phyloP scores from a whole-genome alignment of 2,888 invertebrate species.

The Patella depressa region DNA sequence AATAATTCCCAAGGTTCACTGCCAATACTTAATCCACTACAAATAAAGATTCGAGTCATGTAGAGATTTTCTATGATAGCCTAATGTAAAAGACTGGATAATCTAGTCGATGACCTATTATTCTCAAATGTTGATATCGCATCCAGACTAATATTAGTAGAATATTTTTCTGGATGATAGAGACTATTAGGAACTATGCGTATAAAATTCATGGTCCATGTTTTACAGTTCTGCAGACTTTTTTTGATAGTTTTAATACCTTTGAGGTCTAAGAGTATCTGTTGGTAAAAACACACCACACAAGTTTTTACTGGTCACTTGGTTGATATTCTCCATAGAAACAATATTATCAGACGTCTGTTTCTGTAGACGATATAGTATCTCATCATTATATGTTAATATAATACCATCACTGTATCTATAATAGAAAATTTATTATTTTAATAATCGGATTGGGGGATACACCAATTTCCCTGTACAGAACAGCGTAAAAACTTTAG shows the following conservation, averaged over 20 bases:
- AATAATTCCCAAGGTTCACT: conserved; percentile 68
- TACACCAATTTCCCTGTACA: background rate
- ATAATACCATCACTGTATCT: conserved; percentile 63
- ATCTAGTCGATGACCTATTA: too few relatives aligned
- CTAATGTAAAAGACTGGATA: too few relatives aligned
- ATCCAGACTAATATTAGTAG: too few relatives aligned
- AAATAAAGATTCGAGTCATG: too few relatives aligned
- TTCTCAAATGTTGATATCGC: too few relatives aligned
- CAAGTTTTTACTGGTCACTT: conserved; percentile 58
- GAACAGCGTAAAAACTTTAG: background rate
- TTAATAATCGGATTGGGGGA: background rate
- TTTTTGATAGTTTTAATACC: conserved; percentile 33
- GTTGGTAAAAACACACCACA: conserved; percentile 63
- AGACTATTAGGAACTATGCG: too few relatives aligned
- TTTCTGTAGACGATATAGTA: conserved; percentile 50
- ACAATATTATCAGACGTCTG: conserved; percentile 30
- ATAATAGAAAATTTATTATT: conserved; percentile 21
- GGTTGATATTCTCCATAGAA: conserved; percentile 60
- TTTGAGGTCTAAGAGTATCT: conserved; percentile 57
- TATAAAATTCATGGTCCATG: too few relatives aligned
- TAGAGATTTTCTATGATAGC: too few relatives aligned
- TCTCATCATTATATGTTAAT: conserved; percentile 64
- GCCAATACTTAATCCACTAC: conserved; percentile 58
- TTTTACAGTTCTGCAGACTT: background rate
- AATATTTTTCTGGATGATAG: too few relatives aligned